phyloP scores from a whole-genome alignment of 2,888 invertebrate genomes.

The Coleophora flavipennella region DNA sequence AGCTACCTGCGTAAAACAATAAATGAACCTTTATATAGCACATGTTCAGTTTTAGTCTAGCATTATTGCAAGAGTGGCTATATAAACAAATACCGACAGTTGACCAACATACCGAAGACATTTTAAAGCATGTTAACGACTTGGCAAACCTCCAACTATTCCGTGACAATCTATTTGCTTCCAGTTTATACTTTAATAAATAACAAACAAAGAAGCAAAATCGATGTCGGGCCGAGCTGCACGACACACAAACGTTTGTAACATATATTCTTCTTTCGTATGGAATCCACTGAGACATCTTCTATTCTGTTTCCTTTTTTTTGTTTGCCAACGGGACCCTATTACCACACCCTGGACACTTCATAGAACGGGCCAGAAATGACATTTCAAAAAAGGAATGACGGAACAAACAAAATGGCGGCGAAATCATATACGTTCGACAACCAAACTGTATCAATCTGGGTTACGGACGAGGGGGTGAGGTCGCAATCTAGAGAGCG shows the following conservation, averaged over 20 bases:
- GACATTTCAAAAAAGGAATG: too few species aligned
- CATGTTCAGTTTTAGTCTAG: too few species aligned
- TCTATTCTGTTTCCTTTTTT: constrained; percentile 1
- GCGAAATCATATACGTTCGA: too few species aligned
- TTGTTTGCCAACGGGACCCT: too few species aligned
- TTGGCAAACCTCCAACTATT: constrained; percentile 59
- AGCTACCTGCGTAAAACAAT: too few species aligned
- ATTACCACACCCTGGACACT: too few species aligned
- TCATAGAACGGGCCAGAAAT: too few species aligned
- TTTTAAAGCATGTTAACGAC: constrained; percentile 54
- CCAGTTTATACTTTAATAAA: constrained; percentile 42
- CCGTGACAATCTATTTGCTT: constrained; percentile 52
- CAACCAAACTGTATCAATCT: too few species aligned
- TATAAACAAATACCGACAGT: constrained; percentile 52
- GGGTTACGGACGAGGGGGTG: too few species aligned
- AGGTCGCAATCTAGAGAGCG: too few species aligned
- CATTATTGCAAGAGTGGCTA: constrained; percentile 9
- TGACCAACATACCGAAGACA: constrained; percentile 56
- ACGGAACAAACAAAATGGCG: too few species aligned
- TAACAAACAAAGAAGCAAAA: constrained; percentile 38
- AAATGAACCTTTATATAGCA: too few species aligned
- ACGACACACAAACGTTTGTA: constrained; percentile 21
- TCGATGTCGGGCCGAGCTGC: constrained; percentile 18
- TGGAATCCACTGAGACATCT: constrained; percentile 17
- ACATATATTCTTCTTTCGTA: constrained; percentile 13